Evolutionary conservation across 2,797 vertebrate species (phyloP).

Genomic region (Notamacropus eugenii): DNA sequence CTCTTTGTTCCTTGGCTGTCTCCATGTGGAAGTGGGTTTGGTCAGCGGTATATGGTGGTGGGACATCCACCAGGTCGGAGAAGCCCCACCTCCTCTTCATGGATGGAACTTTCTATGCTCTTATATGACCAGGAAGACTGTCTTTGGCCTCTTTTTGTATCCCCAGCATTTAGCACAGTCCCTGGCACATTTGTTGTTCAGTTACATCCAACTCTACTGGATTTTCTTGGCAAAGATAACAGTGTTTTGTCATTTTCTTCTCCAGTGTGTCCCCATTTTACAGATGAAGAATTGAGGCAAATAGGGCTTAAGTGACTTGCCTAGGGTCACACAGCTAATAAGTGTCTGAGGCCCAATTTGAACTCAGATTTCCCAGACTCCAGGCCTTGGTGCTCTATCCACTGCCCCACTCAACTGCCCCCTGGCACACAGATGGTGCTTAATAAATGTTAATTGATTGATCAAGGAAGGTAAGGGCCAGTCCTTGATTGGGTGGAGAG

Average conservation of each 20-base stretch:
- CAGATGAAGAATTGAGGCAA: neutral
- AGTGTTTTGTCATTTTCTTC: neutral
- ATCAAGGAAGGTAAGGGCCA: neutral
- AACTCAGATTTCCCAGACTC: neutral
- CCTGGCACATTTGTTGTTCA: neutral
- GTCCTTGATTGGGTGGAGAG: neutral
- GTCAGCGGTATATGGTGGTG: neutral
- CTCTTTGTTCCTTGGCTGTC: neutral
- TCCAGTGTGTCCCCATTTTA: neutral
- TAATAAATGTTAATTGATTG: neutral
- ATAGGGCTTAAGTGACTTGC: neutral
- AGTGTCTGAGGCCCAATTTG: constrained; percentile 8
- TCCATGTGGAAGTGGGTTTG: neutral
- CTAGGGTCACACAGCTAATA: constrained; percentile 19
- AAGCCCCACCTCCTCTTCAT: neutral
- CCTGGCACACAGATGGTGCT: neutral
- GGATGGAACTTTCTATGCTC: too few relatives aligned
- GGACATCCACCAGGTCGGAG: too few relatives aligned
- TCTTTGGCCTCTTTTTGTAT: neutral
- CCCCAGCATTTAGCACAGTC: neutral
- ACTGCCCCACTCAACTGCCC: neutral
- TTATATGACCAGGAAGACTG: neutral
- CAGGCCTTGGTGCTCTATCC: neutral
- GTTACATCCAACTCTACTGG: neutral
- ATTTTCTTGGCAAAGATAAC: neutral